Conservation (phyloP, 2,113 vertebrate species). For the Mustelus asterias region DNA sequence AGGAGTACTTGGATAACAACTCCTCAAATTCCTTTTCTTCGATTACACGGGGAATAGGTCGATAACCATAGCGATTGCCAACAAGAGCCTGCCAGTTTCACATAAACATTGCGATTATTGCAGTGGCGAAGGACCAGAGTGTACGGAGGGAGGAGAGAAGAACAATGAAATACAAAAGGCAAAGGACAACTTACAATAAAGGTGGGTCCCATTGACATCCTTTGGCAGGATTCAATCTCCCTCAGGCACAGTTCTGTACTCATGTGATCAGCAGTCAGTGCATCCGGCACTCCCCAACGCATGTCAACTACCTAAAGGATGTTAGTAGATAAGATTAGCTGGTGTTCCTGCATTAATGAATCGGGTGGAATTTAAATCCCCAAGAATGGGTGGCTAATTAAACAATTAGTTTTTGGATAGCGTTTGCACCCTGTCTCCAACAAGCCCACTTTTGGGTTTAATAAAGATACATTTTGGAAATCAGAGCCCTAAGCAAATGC, state of each 20-base stretch:
- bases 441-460: background rate
- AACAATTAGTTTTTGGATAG: background rate
- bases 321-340: background rate
- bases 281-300: slow-evolving; percentile 59
- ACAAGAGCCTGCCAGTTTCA: slow-evolving; percentile 59
- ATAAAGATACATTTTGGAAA: background rate
- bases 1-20: slow-evolving; percentile 53
- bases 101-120: background rate
- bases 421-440: background rate
- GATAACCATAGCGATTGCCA: slow-evolving; percentile 63
- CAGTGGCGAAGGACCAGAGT: too few species aligned
- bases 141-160: background rate
- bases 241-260: slow-evolving; percentile 59
- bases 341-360: background rate
- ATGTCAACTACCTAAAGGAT: slow-evolving; percentile 64
- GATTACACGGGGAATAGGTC: slow-evolving; percentile 53
- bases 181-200: slow-evolving; percentile 59
- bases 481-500: background rate
- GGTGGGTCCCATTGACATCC: slow-evolving; percentile 57
- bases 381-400: background rate
- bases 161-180: background rate
- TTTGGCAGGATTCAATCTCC: slow-evolving; percentile 59
- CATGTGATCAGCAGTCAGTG: slow-evolving; percentile 50
- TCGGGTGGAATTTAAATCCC: background rate
- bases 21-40: slow-evolving; percentile 60